Base-by-base conservation (phyloP, 2,797 vertebrate species). In the Luscinia luscinia region DNA sequence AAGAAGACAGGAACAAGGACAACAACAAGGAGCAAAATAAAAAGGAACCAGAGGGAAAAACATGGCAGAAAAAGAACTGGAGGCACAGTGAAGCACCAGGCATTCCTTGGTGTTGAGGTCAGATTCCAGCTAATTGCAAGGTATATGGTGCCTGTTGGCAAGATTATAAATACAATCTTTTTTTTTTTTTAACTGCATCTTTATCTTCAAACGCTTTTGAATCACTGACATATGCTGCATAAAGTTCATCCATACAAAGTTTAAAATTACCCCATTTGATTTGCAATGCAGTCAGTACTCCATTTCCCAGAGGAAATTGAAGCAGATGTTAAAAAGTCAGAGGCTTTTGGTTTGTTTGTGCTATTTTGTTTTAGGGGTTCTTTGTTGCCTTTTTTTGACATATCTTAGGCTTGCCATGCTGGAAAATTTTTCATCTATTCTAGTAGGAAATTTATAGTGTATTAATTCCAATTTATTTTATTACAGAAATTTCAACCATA, bases 101-200 rank as follows among this genome's bases (percentile, higher is more conserved):
- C 89, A 91, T 92, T 93, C 84, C 77, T 87, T 54, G 64, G n/a
- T 18, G 81, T 17, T 95, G 73, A 91, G 61, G 79, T 93, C 89
- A 94, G 69, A 74, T 30, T 32, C 52, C 51, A 73, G 70, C n/a
- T 93, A 86, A 93, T 94, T 93, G 78, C 41, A 87, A 83, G 90
- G 76, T 86, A 90, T 0, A 88, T 32, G 41, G 76, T 79, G 90
- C 70, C 70, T 68, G 64, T 55, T 90, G 84, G 58, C 46, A 95
- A 61, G 46, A 75, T 64, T 52, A 61, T n/a, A 95, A 91, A 90
- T 23, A 72, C 18, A 80, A 5, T 22, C 3, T 46, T 48, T 43
- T 19, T 24, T 41, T 48, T 66, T 57, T 38, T 72, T 38, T 5
- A 12, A 21, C 28, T 57, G 21, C 24, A 45, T 34, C 20, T 88